Evolutionary conservation across 2,888 invertebrate species (phyloP).

Genomic region (Troides oblongomaculatus): DNA sequence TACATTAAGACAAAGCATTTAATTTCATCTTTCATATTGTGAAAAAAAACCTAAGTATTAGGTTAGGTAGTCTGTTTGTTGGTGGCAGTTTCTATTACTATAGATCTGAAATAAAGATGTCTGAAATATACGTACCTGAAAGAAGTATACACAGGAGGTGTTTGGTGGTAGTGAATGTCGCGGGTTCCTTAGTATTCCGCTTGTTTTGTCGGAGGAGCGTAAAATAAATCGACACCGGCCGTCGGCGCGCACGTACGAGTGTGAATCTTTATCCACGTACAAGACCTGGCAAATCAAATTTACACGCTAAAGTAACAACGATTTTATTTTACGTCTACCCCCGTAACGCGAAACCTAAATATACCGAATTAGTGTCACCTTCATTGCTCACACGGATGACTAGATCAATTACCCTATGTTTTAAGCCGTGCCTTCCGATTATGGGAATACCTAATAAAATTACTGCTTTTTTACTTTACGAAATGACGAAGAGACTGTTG

Average conservation of each 20-base stretch:
- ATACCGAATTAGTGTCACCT: constrained; percentile 24
- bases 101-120: too few species aligned
- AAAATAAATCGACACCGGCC: constrained; percentile 88
- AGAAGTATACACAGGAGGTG: constrained; percentile 90
- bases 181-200: constrained; percentile 87
- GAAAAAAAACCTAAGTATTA: too few species aligned
- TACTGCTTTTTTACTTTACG: too few species aligned
- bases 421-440: background rate
- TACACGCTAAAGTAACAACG: constrained; percentile 29
- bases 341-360: constrained; percentile 23
- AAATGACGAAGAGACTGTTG: too few species aligned
- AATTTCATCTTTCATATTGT: too few species aligned
- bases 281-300: constrained; percentile 78
- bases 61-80: too few species aligned
- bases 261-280: constrained; percentile 87
- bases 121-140: constrained; percentile 66
- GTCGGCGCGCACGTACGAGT: constrained; percentile 86
- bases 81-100: too few species aligned
- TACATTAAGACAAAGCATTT: too few species aligned
- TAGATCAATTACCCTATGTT: background rate
- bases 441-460: too few species aligned
- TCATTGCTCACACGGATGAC: constrained; percentile 13
- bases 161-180: constrained; percentile 89
- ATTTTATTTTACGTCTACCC: constrained; percentile 24
- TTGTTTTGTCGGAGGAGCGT: constrained; percentile 86